Conservation (phyloP, 1,140 invertebrate species). For the Diabrotica virgifera region DNA sequence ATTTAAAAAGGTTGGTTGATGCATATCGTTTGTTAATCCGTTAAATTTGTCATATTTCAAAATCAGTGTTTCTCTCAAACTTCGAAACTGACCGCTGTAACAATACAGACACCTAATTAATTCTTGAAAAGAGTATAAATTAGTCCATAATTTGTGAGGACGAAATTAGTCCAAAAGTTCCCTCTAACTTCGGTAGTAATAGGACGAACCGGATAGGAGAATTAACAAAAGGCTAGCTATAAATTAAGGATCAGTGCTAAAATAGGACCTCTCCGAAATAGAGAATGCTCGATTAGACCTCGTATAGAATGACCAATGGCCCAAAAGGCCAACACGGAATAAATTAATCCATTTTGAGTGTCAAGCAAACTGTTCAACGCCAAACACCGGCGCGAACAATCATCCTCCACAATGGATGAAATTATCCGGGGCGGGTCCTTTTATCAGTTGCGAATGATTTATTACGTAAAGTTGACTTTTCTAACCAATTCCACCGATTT, state of each 20-base stretch:
- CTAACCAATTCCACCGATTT: background rate
- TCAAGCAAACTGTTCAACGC: slow-evolving; percentile 31
- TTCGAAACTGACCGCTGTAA: too few relatives aligned
- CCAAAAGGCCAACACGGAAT: slow-evolving; percentile 25
- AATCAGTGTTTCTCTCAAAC: too few relatives aligned
- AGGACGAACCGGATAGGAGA: slow-evolving; percentile 9
- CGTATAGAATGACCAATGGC: slow-evolving; percentile 28
- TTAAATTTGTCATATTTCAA: too few relatives aligned
- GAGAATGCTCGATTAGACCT: slow-evolving; percentile 24
- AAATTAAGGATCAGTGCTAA: slow-evolving; percentile 18
- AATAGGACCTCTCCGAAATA: slow-evolving; percentile 11
- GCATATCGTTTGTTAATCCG: too few relatives aligned
- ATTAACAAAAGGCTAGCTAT: slow-evolving; percentile 18
- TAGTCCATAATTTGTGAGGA: too few relatives aligned
- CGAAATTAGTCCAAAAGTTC: background rate
- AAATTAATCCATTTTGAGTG: slow-evolving; percentile 32
- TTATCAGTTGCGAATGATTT: slow-evolving; percentile 27
- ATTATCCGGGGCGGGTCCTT: slow-evolving; percentile 26
- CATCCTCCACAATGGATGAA: slow-evolving; percentile 24
- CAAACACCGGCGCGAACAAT: slow-evolving; percentile 28
- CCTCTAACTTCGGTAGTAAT: background rate
- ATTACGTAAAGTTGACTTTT: slow-evolving; percentile 18
- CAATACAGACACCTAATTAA: too few relatives aligned
- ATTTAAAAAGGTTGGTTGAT: too few relatives aligned
- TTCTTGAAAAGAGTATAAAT: too few relatives aligned